These are phyloP conservation scores for Oligia strigilis DNA, from an alignment of 2,888 invertebrate species.

Conservation along the genomic window DNA sequence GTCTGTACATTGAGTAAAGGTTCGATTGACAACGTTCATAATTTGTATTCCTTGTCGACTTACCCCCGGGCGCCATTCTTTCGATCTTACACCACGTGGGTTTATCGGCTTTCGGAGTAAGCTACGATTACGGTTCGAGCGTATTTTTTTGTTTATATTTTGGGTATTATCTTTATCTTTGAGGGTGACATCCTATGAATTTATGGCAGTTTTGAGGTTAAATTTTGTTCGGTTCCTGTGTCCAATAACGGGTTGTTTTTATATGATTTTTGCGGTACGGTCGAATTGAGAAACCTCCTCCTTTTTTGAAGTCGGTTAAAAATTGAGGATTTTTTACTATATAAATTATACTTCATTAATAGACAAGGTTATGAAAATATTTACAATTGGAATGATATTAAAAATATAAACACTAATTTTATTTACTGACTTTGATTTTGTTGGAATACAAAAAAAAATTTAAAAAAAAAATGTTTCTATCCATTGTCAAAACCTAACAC, in stretches of 20 bases:
- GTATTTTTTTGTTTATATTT: conserved; percentile 42
- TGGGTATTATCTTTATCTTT: background rate
- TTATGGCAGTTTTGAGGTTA: background rate
- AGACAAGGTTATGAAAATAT: background rate
- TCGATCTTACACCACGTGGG: conserved; percentile 25
- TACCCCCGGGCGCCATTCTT: conserved; percentile 55
- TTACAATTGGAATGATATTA: background rate
- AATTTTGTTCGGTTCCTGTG: no score
- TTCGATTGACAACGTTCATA: conserved; percentile 58
- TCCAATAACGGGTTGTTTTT: background rate
- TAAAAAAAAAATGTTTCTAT: background rate
- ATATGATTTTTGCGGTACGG: no score
- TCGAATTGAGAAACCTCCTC: no score
- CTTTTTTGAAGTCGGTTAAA: background rate
- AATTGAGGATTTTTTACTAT: background rate
- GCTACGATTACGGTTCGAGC: conserved; percentile 37
- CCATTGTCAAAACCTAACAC: background rate
- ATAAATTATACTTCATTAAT: background rate
- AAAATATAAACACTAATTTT: background rate
- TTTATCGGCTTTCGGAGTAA: conserved; percentile 44
- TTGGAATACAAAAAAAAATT: no score
- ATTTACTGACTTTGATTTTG: background rate
- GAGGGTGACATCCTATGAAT: background rate
- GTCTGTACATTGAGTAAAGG: conserved; percentile 35
- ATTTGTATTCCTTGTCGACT: conserved; percentile 56